Base-by-base conservation (phyloP, 1,140 invertebrate species). In the Listronotus oregonensis region DNA sequence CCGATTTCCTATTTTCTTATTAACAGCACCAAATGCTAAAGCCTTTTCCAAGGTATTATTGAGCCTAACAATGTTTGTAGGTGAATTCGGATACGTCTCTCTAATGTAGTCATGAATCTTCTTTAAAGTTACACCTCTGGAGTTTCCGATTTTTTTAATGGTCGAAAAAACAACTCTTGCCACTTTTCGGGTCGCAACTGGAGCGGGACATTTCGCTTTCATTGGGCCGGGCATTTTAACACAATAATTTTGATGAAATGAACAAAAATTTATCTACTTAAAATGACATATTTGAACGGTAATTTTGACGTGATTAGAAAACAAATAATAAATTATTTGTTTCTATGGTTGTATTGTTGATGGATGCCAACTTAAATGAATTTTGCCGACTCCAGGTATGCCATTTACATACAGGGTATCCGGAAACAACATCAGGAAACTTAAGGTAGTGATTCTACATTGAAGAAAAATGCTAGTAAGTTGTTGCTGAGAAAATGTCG, bases 41-140 rank as follows among this genome's bases (percentile, higher is more conserved):
- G 69, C 69, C 46, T 66, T 69, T 10, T 69, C 31, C 10, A 71
- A 17, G 10, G 61, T 66, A 46, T 62, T 69, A 37, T 51, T 68
- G 10, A 71, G 18, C 17, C 32, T 54, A 7, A 63, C 37, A 8
- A 69, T 66, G 17, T 69, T 67, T 11, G 64, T 56, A 12, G 50
- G 52, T 7, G 58, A 59, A 39, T 66, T 46, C n/a, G 69, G 69
- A 46, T 69, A 71, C 11, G 56, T 57, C 17, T 59, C 50, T 14
- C 47, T 66, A 21, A 71, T 66, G 40, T 71, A 71, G 10, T 66
- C 43, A 14, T 63, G 54, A 15, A 71, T 69, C 34, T 66, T 68
- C 60, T 66, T 69, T 31, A 71, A 49, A 9, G 69, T 66, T 31
- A 59, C 59, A 17, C 67, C 67, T 32, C 58, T 59, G 18, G 57